Conservation (phyloP, 1,140 invertebrate genomes). For the Drosophila sucinea region DNA sequence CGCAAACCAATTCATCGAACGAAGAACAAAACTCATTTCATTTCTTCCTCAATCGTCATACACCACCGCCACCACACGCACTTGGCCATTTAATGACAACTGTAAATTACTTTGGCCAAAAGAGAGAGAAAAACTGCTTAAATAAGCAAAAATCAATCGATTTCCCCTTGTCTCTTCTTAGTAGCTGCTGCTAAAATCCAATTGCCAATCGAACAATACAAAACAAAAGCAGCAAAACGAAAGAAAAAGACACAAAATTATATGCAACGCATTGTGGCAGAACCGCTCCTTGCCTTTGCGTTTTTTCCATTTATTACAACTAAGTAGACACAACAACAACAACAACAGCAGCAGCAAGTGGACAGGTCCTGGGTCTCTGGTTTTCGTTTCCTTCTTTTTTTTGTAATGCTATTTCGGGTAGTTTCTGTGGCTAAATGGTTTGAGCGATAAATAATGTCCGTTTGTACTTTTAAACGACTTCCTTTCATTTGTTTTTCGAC, state of each 20-base stretch:
- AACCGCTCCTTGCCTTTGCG: slow-evolving; percentile 36
- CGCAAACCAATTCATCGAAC: not conserved
- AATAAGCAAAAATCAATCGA: slow-evolving; percentile 82
- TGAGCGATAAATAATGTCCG: slow-evolving; percentile 83
- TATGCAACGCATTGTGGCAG: slow-evolving; percentile 67
- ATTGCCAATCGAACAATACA: slow-evolving; percentile 35
- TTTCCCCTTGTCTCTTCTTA: slow-evolving; percentile 47
- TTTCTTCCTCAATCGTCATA: not conserved
- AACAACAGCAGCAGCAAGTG: slow-evolving; percentile 33
- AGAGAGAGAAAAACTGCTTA: slow-evolving; percentile 52
- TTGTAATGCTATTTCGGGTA: slow-evolving; percentile 55
- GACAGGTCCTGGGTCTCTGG: slow-evolving; percentile 6
- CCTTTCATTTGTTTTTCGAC: slow-evolving; percentile 81
- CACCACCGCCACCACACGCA: slow-evolving; percentile 17
- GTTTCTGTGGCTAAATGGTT: slow-evolving; percentile 78
- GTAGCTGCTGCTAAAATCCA: slow-evolving; percentile 54
- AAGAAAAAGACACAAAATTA: slow-evolving; percentile 54
- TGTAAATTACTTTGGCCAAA: slow-evolving; percentile 66
- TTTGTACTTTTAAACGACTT: slow-evolving; percentile 83
- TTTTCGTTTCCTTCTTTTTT: slow-evolving; percentile 13
- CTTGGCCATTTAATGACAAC: slow-evolving; percentile 54
- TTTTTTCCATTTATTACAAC: slow-evolving; percentile 73
- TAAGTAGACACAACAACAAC: slow-evolving; percentile 75
- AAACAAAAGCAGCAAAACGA: slow-evolving; percentile 6
- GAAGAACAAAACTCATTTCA: slow-evolving; percentile 27